Conservation (phyloP, 30 jellyfish, hydroid and myxozoan species). For the Turritopsis dohrnii region DNA sequence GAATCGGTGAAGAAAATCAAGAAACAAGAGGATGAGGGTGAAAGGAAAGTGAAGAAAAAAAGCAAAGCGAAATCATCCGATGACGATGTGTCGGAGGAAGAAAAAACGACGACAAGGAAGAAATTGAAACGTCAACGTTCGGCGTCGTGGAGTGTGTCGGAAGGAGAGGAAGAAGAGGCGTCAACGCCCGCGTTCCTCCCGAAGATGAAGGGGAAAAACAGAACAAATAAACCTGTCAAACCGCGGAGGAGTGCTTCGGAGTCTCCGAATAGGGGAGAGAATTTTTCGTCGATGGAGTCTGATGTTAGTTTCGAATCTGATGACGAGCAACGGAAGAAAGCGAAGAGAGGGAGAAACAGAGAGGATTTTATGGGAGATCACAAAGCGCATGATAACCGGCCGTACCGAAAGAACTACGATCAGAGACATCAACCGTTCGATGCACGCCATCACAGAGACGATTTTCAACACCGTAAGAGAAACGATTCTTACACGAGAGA, state of each 20-base stretch:
- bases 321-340: background rate
- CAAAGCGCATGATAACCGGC: background rate
- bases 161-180: conserved; percentile 29
- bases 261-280: conserved; percentile 15
- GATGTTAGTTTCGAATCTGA: conserved; percentile 20
- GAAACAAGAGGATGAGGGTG: conserved; percentile 20
- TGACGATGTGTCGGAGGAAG: conserved; percentile 22
- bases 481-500: conserved; percentile 6
- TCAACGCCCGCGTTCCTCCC: background rate
- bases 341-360: conserved; percentile 7
- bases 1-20: conserved; percentile 40
- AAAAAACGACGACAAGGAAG: background rate
- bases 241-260: conserved; percentile 13
- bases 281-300: conserved; percentile 20
- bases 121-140: conserved; percentile 15
- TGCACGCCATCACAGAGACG: conserved; percentile 18
- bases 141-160: conserved; percentile 29
- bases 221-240: conserved; percentile 21
- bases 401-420: background rate
- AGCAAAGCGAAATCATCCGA: conserved; percentile 17
- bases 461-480: conserved; percentile 3
- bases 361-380: background rate
- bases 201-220: conserved; percentile 32
- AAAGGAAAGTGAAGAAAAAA: conserved; percentile 13
- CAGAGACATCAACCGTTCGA: conserved; percentile 9